phyloP scores from a whole-genome alignment of 2,888 invertebrate species.

The Calephelis perditalis region DNA sequence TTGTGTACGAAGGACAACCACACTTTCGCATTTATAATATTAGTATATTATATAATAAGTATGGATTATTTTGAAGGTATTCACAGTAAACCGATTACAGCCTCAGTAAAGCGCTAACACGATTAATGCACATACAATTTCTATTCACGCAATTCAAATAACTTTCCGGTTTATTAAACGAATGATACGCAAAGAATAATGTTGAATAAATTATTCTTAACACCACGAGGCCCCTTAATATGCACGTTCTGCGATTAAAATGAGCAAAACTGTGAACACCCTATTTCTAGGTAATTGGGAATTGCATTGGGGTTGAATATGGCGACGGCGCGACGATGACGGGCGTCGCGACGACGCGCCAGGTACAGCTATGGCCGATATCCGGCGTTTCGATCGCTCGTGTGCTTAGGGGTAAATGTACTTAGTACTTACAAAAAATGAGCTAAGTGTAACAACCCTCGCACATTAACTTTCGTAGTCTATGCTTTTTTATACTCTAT shows the following conservation, averaged over 20 bases:
- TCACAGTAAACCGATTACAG: conserved; percentile 37
- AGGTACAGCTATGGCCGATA: conserved; percentile 10
- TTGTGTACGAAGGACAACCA: too few relatives aligned
- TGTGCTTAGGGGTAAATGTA: conserved; percentile 2
- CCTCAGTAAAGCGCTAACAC: conserved; percentile 47
- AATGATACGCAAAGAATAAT: conserved; percentile 52
- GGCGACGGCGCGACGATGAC: conserved; percentile 39
- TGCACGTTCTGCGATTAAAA: conserved; percentile 34
- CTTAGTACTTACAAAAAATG: neutral
- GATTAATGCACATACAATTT: conserved; percentile 52
- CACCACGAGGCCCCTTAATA: conserved; percentile 38
- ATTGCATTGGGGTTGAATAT: conserved; percentile 49
- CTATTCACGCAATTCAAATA: conserved; percentile 62
- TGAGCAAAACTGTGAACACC: conserved; percentile 43
- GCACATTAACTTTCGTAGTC: too few relatives aligned
- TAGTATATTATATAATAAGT: too few relatives aligned
- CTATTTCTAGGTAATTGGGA: conserved; percentile 58
- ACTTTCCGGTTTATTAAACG: conserved; percentile 60
- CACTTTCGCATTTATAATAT: too few relatives aligned
- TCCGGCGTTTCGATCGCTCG: neutral
- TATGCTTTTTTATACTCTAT: too few relatives aligned
- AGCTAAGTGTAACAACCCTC: too few relatives aligned
- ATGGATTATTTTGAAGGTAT: conserved; percentile 12
- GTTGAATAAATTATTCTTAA: conserved; percentile 49
- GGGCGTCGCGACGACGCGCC: conserved; percentile 32